These are phyloP conservation scores for Platycheirus albimanus DNA, from an alignment of 2,888 invertebrate genomes.

Conservation along the genomic window DNA sequence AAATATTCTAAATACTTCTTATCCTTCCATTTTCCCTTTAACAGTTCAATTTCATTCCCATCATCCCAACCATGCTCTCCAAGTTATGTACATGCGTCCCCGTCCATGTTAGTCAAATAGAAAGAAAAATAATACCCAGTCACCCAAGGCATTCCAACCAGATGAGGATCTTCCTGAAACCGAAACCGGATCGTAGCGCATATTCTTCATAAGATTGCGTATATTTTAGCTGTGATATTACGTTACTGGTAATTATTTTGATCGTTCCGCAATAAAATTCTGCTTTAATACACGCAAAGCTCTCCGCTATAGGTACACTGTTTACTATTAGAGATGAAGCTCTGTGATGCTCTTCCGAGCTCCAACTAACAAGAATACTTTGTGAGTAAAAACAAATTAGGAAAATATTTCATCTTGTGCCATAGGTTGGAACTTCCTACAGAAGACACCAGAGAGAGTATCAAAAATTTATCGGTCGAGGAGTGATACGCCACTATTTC, in stretches of 20 bases:
- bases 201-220: constrained; percentile 48
- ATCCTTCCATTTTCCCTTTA: constrained; percentile 61
- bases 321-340: too few species aligned
- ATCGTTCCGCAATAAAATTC: constrained; percentile 65
- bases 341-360: background rate
- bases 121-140: constrained; percentile 16
- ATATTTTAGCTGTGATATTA: constrained; percentile 36
- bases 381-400: constrained; percentile 61
- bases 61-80: background rate
- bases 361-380: constrained; percentile 33
- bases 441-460: constrained; percentile 31
- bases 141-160: constrained; percentile 62
- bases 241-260: constrained; percentile 64
- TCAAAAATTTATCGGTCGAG: constrained; percentile 65
- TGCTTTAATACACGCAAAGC: constrained; percentile 57
- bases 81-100: background rate
- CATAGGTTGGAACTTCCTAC: constrained; percentile 45
- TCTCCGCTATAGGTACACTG: too few species aligned
- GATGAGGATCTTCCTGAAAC: constrained; percentile 68
- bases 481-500: constrained; percentile 59
- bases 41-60: constrained; percentile 64
- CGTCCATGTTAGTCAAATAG: constrained; percentile 19
- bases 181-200: constrained; percentile 63
- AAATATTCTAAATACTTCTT: constrained; percentile 46
- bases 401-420: constrained; percentile 60